These are phyloP conservation scores for Fissipunctia ypsillon DNA, from an alignment of 2,888 invertebrate genomes.

Conservation along the genomic window DNA sequence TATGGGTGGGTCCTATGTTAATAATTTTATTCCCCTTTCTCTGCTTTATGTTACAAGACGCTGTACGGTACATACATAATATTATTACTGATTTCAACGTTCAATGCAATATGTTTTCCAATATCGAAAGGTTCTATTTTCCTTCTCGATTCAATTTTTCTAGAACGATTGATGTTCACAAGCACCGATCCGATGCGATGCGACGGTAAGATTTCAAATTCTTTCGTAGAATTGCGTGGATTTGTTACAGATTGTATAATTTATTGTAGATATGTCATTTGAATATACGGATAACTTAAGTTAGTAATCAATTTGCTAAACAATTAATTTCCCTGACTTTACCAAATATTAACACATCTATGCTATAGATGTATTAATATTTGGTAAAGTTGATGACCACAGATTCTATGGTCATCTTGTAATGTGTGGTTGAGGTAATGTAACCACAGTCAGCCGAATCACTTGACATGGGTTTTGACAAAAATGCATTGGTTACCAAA, in stretches of 20 bases:
- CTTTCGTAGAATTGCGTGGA: not conserved
- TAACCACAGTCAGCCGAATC: not conserved
- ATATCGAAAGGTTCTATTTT: conserved; percentile 41
- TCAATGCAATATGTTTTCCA: conserved; percentile 46
- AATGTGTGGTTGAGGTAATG: not conserved
- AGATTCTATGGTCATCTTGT: not conserved
- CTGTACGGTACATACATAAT: not conserved
- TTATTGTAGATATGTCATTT: no score
- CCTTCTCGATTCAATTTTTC: conserved; percentile 37
- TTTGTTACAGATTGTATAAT: not conserved
- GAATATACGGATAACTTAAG: not conserved
- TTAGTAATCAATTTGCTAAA: not conserved
- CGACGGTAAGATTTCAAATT: conserved; percentile 5
- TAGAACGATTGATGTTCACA: conserved; percentile 35
- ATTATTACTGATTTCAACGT: conserved; percentile 26
- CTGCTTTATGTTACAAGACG: not conserved
- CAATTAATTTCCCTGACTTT: not conserved
- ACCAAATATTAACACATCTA: no score
- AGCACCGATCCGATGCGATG: conserved; percentile 8
- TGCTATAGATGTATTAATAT: no score
- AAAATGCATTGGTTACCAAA: not conserved
- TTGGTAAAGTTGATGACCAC: no score
- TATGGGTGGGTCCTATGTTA: not conserved
- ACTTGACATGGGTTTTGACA: not conserved
- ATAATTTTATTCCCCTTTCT: not conserved